Evolutionary conservation across 2,797 vertebrate species (phyloP), one percentile per base, ranked within the genome.

Genomic region (Typhlichthys eigenmanni): DNA sequence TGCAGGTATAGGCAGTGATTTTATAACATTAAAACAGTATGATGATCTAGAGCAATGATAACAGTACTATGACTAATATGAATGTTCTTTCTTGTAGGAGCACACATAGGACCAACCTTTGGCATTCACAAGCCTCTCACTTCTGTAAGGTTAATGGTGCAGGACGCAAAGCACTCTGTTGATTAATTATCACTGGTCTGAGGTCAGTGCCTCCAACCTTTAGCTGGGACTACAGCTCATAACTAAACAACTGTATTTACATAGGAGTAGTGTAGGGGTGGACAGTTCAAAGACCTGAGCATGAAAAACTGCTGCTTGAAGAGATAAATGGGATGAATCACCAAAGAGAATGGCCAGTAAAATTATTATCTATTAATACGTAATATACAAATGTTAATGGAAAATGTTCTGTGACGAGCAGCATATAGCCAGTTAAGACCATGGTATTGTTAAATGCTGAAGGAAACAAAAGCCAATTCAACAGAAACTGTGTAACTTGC

Each of bases 221-320:
- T 71, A 60, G 53, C 79, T 71, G 68, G 56, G 82, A 72, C 65
- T 74, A 13, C 10, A 65, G 53, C 57, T 75, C 70, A 62, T 74
- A 72, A 86, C 68, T 89, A 90, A 5, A 86, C 79, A 87, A 74
- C 65, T 79, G 58, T 88, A 87, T 88, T 88, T 84, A 81, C 86
- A 85, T 74, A 69, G 69, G 58, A 59, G 60, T 66, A 53, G 54
- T 17, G 48, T 68, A 68, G 76, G 79, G 74, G 78, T 1, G 59
- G 66, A 67, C 60, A 64, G 71, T 60, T 64, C 64, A 64, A 59
- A 82, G 61, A 77, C 52, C 60, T 45, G 50, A 62, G 57, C 47
- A 79, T 58, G 49, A 78, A 72, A 81, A 76, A 64, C 60, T 29
- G 17, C 13, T 55, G 61, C 71, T 73, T 78, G 52, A 51, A 72